Percentiles rank a stretch among this genome's conserved stretches.
phyloP scores from a whole-genome alignment of 2,797 vertebrate genomes.

The Chelmon rostratus region DNA sequence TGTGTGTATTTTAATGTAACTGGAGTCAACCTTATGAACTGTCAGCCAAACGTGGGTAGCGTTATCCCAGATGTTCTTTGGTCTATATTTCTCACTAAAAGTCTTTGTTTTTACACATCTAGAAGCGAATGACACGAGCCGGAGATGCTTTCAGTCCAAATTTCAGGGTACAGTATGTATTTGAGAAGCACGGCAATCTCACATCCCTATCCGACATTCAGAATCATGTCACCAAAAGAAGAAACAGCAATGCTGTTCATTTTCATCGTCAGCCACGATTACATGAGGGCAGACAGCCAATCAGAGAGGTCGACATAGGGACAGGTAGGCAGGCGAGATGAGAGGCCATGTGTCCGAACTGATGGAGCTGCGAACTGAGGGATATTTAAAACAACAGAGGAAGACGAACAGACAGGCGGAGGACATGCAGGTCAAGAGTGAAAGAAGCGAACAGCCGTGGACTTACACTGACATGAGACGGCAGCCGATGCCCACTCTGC shows the following conservation, averaged over 20 bases:
- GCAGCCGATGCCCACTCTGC: neutral
- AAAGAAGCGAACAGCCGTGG: constrained; percentile 3
- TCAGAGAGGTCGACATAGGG: neutral
- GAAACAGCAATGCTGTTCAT: neutral
- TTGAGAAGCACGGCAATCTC: constrained; percentile 1
- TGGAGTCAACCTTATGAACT: neutral
- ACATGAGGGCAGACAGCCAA: neutral
- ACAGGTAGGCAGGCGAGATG: neutral
- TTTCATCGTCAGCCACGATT: too few relatives aligned
- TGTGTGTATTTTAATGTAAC: neutral
- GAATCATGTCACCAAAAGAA: neutral
- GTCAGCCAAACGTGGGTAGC: neutral
- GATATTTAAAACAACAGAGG: neutral
- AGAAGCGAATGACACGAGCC: neutral
- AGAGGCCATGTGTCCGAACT: constrained; percentile 1
- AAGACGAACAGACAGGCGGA: neutral
- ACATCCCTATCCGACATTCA: constrained; percentile 8
- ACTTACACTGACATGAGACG: constrained; percentile 51
- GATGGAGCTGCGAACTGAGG: neutral
- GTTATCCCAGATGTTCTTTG: neutral
- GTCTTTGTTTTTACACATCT: neutral
- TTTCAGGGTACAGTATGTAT: neutral
- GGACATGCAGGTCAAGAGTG: constrained; percentile 13
- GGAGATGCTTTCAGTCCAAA: neutral
- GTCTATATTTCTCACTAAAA: neutral